Base-by-base conservation (phyloP, 2,888 invertebrate species). In the Agrypnus murinus region DNA sequence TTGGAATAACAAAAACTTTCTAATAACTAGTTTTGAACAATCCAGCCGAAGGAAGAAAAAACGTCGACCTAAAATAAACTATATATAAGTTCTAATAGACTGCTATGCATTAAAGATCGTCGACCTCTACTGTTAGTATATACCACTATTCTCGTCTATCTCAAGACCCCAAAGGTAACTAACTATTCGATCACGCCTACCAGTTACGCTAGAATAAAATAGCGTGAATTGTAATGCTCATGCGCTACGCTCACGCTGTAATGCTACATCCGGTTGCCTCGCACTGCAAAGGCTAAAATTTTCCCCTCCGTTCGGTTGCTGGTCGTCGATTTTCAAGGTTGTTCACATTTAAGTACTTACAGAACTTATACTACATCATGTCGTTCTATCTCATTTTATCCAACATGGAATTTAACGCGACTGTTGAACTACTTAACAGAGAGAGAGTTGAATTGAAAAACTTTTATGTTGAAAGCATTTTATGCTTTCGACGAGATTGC, bases 311-410 rank as follows among this genome's bases (percentile, higher is more conserved):
- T 25, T 32, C 50, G 50, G 2, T 2, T 25, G 1, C 50, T 32
- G 32, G 50, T 50, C 50, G 25, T 25, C 50, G 25, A 12, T 50
- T 45, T 50, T 25, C 50, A 50, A 50, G 50, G 50, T 50, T 50
- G 19, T 50, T 50, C 50, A 50, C 50, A 50, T 50, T 50, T 9
- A 19, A 8, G 40, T 15, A 50, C 25, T 25, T 31, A 31, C 25
- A 25, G 19, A 6, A 25, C n/a, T n/a, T 2, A 45, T 45, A 15
- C 25, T 12, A 32, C 50, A 25, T 32, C 12, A 12, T 12, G 12
- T 10, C 1, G 9, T 50, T 12, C 19, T 14, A 8, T 50, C 50
- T 50, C 50, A 25, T 25, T 50, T 14, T 40, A 40, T 25, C 5
- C 2, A 8, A 5, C n/a, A 6, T 6, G 7, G 2, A 31, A 3